Evolutionary conservation across 2,888 invertebrate species (phyloP).

Genomic region (Spodoptera picta): DNA sequence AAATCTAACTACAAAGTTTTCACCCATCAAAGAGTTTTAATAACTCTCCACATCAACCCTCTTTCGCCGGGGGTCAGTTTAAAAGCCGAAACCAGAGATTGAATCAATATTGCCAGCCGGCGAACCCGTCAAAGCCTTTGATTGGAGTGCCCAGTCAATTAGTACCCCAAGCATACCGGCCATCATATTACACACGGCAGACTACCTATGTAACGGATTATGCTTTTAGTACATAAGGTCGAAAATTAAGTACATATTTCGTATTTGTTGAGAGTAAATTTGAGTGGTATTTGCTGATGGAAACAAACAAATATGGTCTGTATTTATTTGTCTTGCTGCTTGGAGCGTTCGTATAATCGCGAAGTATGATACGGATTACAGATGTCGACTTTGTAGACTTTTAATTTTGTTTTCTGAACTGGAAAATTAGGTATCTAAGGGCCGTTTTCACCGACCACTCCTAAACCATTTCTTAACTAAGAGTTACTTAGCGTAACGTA

Average conservation of each 20-base stretch:
- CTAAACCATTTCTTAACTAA: no score
- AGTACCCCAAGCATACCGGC: constrained; percentile 29
- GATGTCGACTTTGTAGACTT: no score
- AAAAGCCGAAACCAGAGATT: constrained; percentile 24
- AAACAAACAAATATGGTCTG: neutral
- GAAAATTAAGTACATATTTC: constrained; percentile 3
- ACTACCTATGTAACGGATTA: constrained; percentile 19
- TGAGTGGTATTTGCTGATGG: neutral
- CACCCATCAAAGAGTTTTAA: constrained; percentile 45
- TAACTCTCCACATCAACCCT: constrained; percentile 18
- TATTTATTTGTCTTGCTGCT: neutral
- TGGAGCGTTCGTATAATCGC: no score
- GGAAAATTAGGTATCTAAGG: no score
- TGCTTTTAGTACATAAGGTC: constrained; percentile 10
- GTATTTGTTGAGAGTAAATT: neutral
- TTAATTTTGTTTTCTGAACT: no score
- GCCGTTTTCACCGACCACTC: no score
- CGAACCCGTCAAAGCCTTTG: constrained; percentile 21
- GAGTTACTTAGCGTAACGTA: no score
- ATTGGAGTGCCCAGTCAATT: constrained; percentile 39
- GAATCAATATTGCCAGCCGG: constrained; percentile 39
- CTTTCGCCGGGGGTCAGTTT: constrained; percentile 20
- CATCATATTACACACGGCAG: neutral
- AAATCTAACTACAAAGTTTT: constrained; percentile 13
- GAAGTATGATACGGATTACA: no score